phyloP scores from a whole-genome alignment of 2,888 invertebrate genomes.

The Ennomos quercinarius region DNA sequence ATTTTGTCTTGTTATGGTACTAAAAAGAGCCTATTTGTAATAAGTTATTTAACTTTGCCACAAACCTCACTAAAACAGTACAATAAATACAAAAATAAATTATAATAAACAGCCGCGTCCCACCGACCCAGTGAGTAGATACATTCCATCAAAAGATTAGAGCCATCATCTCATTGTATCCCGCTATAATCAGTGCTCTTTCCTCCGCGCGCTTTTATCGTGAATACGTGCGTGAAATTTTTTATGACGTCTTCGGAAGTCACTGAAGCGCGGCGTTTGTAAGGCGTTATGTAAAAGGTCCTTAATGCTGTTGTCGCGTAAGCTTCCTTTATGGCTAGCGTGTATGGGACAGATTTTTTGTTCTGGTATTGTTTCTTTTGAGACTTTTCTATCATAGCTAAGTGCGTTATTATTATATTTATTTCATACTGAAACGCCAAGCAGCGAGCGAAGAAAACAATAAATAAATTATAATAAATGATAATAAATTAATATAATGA shows the following conservation, averaged over 20 bases:
- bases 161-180: slow-evolving; percentile 42
- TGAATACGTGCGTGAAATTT: slow-evolving; percentile 54
- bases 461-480: no score
- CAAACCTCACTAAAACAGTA: no score
- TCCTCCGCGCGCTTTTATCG: slow-evolving; percentile 37
- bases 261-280: slow-evolving; percentile 34
- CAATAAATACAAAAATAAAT: not conserved
- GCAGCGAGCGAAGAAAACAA: no score
- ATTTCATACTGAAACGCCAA: no score
- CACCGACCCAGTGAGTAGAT: slow-evolving; percentile 42
- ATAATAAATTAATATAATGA: no score
- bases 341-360: slow-evolving; percentile 13
- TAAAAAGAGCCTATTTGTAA: no score
- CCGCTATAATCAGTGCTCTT: slow-evolving; percentile 39
- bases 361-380: slow-evolving; percentile 6
- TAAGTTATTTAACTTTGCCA: no score
- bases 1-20: no score
- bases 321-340: slow-evolving; percentile 20
- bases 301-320: slow-evolving; percentile 13
- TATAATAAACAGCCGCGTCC: slow-evolving; percentile 34
- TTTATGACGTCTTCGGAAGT: slow-evolving; percentile 41
- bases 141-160: slow-evolving; percentile 45
- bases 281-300: slow-evolving; percentile 20
- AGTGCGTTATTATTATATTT: no score
- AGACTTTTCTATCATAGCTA: slow-evolving; percentile 1